A percentile compares a stretch with the other conserved stretches of the same genome.
phyloP scores from a whole-genome alignment of 1,140 invertebrate species.

The Drosophila setifemur region DNA sequence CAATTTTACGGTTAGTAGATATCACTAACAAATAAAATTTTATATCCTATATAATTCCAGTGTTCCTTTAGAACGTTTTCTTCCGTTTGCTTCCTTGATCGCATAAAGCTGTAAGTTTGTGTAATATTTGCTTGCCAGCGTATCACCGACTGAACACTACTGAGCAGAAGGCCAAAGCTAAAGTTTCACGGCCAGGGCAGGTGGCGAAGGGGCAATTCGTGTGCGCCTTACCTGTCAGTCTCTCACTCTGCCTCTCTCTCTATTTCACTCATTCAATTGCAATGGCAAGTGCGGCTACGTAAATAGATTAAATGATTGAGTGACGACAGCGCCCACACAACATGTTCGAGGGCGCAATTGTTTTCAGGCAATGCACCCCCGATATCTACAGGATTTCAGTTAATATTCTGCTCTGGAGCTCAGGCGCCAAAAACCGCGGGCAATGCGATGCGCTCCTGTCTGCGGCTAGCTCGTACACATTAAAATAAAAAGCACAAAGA shows the following conservation, averaged over 20 bases:
- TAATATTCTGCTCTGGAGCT: too few species aligned
- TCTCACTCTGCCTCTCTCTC: constrained; percentile 6
- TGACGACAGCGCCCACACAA: constrained; percentile 66
- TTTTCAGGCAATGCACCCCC: neutral
- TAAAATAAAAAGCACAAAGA: constrained; percentile 52
- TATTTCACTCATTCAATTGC: neutral
- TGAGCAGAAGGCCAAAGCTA: constrained; percentile 50
- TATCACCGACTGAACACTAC: constrained; percentile 60
- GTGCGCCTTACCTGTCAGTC: constrained; percentile 24
- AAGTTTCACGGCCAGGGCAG: constrained; percentile 38
- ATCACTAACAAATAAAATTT: too few species aligned
- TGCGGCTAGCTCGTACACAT: constrained; percentile 53
- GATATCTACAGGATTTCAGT: too few species aligned
- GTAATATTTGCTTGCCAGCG: constrained; percentile 8
- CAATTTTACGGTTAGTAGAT: too few species aligned
- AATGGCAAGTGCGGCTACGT: constrained; percentile 17
- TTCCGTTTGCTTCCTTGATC: too few species aligned
- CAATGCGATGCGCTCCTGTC: constrained; percentile 21
- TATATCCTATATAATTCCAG: too few species aligned
- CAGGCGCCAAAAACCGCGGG: too few species aligned
- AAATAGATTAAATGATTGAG: constrained; percentile 58
- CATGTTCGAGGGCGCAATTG: constrained; percentile 23
- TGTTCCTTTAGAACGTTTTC: too few species aligned
- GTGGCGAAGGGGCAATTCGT: constrained; percentile 1
- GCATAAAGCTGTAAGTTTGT: too few species aligned